Evolutionary conservation across 2,888 invertebrate species (phyloP), one percentile per base, ranked within the genome.

Genomic region (Auanema freiburgensis): DNA sequence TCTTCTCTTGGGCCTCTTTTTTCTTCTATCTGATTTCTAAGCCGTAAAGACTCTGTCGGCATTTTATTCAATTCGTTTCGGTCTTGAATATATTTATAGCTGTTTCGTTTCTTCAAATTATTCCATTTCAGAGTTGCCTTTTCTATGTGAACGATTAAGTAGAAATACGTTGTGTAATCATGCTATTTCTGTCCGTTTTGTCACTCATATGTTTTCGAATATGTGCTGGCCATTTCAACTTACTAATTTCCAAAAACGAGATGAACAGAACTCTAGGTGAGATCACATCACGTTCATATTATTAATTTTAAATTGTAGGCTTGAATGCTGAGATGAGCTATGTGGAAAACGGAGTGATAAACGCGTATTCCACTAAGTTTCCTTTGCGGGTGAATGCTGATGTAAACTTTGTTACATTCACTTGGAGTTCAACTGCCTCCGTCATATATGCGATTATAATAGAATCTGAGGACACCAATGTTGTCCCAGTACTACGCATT

Each of bases 241-340:
- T 83, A 65, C 79, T 75, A 58, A 83, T 83, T 51, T 71, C 74
- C 44, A 70, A 77, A 44, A 72, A 74, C 23, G 83, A 83, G 56
- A 80, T 82, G 78, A 79, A 80, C 52, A 59, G 83, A 33, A 83
- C 83, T 6, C 60, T 82, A 6, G 83, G 82, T 82, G 59, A 62
- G 69, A 52, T n/a, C 2, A 24, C 46, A 4, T 23, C 23, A n/a
- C 43, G 8, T 43, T 21, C 50, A 53, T 23, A 33, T 6, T 54
- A 2, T 11, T 18, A 6, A n/a, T 44, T 18, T 57, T n/a, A 44
- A 14, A 42, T 67, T 74, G 42, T 55, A 81, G 81, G 81, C 49
- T 71, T 81, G 8, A 67, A 71, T 53, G 81, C 80, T 1, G 80
- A 79, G 55, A 66, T 82, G 68, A 71, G 70, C 58, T 82, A 82